phyloP scores from a whole-genome alignment of 2,113 vertebrate genomes.

The Mormyrus iriodes region DNA sequence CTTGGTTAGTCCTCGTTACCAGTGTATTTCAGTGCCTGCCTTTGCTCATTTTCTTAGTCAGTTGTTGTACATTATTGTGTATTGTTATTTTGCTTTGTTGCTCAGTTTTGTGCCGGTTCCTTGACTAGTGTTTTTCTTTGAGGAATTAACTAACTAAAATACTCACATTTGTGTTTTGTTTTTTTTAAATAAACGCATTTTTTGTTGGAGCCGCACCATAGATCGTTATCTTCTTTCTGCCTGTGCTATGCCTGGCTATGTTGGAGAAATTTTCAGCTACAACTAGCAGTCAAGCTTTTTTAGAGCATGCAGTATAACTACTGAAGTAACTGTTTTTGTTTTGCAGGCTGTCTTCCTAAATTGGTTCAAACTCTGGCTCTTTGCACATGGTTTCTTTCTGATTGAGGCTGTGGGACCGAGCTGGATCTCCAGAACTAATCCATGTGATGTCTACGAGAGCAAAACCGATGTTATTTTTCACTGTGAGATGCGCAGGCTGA shows the following conservation, averaged over 20 bases:
- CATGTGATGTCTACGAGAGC: conserved; percentile 47
- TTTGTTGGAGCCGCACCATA: not conserved
- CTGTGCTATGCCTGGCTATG: not conserved
- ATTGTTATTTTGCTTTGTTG: too few species aligned
- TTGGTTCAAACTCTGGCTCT: conserved; percentile 39
- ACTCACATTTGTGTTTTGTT: not conserved
- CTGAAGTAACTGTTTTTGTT: conserved; percentile 18
- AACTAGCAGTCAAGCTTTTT: not conserved
- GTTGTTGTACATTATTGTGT: too few species aligned
- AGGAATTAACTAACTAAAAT: too few species aligned
- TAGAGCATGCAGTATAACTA: not conserved
- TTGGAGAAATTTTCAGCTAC: not conserved
- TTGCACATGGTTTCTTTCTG: conserved; percentile 29
- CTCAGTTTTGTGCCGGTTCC: not conserved
- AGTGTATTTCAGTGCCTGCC: too few species aligned
- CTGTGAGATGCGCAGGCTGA: conserved; percentile 46
- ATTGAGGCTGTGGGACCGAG: conserved; percentile 26
- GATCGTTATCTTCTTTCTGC: not conserved
- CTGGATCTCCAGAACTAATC: conserved; percentile 46
- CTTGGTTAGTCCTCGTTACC: too few species aligned
- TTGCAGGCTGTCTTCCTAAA: conserved; percentile 37
- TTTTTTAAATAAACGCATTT: not conserved
- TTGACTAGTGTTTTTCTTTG: not conserved
- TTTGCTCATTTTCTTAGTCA: too few species aligned
- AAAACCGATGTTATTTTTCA: conserved; percentile 42